Percentiles rank a stretch among this genome's conserved stretches.
Conservation (phyloP, 2,797 vertebrate species). For the Tinamus major region DNA sequence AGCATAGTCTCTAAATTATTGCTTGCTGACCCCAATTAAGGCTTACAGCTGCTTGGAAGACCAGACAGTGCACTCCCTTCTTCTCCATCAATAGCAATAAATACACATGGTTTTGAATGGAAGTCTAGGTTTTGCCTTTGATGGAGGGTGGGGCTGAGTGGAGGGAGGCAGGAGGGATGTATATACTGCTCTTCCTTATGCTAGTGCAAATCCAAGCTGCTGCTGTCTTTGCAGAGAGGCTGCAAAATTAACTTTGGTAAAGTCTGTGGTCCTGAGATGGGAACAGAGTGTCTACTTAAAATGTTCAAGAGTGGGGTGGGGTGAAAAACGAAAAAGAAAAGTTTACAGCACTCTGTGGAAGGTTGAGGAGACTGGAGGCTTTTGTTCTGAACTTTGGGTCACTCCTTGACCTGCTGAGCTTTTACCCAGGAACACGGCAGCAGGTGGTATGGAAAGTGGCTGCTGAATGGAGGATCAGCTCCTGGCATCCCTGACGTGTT, state of each 20-base stretch:
- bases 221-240: background rate
- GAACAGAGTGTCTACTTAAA: background rate
- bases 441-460: rapidly evolving
- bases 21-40: slow-evolving; percentile 44
- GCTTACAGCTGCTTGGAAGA: slow-evolving; percentile 43
- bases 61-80: slow-evolving; percentile 6
- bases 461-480: background rate
- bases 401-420: background rate
- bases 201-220: background rate
- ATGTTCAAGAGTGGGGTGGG: background rate
- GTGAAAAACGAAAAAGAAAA: too few species aligned
- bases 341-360: background rate
- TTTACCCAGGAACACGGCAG: background rate
- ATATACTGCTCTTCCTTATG: background rate
- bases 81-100: background rate
- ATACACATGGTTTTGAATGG: background rate
- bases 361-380: rapidly evolving
- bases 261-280: background rate
- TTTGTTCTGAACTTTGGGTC: rapidly evolving
- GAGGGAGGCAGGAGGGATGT: background rate
- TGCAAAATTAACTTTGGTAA: background rate
- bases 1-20: slow-evolving; percentile 39
- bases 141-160: background rate
- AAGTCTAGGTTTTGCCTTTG: slow-evolving; percentile 12
- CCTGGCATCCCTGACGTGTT: background rate